Evolutionary conservation across 1,140 invertebrate genomes (phyloP).

Genomic region (Rhizoglyphus robini): DNA sequence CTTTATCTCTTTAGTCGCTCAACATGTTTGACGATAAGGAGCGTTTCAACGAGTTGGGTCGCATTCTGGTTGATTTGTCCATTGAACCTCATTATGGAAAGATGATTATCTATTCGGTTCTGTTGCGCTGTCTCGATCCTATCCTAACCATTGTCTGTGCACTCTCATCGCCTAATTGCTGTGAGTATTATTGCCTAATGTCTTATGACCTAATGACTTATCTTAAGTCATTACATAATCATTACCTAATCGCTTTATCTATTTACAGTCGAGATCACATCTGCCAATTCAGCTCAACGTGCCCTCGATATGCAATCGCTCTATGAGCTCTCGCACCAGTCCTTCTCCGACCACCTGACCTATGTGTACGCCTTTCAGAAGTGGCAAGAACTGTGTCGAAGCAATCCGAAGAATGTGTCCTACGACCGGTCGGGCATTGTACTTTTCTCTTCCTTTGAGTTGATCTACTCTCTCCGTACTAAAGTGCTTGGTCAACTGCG

Average conservation of each 20-base stretch:
- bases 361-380: slow-evolving; percentile 61
- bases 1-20: slow-evolving; percentile 57
- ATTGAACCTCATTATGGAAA: slow-evolving; percentile 80
- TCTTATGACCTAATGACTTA: background rate
- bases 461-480: slow-evolving; percentile 52
- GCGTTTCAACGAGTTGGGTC: slow-evolving; percentile 71
- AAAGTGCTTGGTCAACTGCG: slow-evolving; percentile 71
- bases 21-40: slow-evolving; percentile 67
- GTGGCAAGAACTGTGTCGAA: slow-evolving; percentile 41
- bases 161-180: slow-evolving; percentile 58
- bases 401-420: slow-evolving; percentile 34
- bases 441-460: slow-evolving; percentile 59
- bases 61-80: slow-evolving; percentile 71
- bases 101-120: slow-evolving; percentile 74
- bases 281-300: slow-evolving; percentile 36
- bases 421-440: background rate
- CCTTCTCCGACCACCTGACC: slow-evolving; percentile 75
- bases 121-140: slow-evolving; percentile 82
- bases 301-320: slow-evolving; percentile 45
- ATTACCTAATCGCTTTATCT: slow-evolving; percentile 28
- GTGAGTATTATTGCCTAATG: slow-evolving; percentile 32
- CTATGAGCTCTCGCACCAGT: slow-evolving; percentile 54
- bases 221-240: slow-evolving; percentile 1
- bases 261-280: slow-evolving; percentile 48
- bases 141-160: slow-evolving; percentile 79